These are phyloP conservation scores for Urocynchramus pylzowi DNA, from an alignment of 2,113 vertebrate genomes.

Conservation along the genomic window DNA sequence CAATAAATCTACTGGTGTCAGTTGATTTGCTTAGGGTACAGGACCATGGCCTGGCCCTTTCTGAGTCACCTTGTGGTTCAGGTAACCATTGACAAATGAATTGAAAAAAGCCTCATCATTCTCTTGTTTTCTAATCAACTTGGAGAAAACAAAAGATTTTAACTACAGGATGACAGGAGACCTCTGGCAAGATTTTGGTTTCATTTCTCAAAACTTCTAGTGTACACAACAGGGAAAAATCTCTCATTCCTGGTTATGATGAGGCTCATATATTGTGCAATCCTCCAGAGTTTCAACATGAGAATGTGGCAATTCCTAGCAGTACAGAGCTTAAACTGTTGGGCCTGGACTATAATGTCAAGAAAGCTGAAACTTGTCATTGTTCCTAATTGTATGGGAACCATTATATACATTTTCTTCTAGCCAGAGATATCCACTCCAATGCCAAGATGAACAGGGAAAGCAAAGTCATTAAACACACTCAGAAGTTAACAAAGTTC, in stretches of 20 bases:
- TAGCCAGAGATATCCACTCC: neutral
- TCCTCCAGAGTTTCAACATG: constrained; percentile 12
- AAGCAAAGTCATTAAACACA: neutral
- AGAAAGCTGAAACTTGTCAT: neutral
- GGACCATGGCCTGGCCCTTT: neutral
- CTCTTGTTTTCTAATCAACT: neutral
- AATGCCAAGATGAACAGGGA: constrained; percentile 19
- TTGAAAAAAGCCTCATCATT: neutral
- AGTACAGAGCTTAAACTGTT: neutral
- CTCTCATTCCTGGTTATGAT: neutral
- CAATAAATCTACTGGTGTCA: neutral
- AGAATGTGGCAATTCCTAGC: neutral
- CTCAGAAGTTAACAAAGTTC: neutral
- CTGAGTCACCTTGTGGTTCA: neutral
- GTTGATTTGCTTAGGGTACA: neutral
- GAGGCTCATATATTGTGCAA: constrained; percentile 4
- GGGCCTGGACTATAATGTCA: neutral
- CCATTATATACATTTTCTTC: neutral
- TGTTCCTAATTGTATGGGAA: neutral
- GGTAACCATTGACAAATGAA: neutral
- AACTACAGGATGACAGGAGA: neutral
- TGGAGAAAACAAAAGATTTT: neutral
- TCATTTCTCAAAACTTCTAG: neutral
- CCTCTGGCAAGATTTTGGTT: neutral
- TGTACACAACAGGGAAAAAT: neutral